phyloP scores from a whole-genome alignment of 2,888 invertebrate species.

The Nemoura dubitans region DNA sequence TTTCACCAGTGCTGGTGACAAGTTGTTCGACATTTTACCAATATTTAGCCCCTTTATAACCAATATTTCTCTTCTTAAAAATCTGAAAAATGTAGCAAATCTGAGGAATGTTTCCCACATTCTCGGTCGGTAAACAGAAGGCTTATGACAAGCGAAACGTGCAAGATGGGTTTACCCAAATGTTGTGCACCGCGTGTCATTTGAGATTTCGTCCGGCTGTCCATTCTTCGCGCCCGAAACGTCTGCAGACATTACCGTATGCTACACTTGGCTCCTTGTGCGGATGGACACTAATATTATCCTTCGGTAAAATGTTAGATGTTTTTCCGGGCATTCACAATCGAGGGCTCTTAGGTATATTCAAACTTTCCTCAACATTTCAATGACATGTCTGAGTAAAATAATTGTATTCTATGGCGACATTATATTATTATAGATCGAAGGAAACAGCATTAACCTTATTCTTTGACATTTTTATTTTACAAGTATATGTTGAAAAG shows the following conservation, averaged over 20 bases:
- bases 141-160: constrained; percentile 26
- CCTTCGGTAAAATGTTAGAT: neutral
- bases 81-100: constrained; percentile 19
- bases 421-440: constrained; percentile 17
- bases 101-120: constrained; percentile 33
- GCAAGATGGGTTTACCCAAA: constrained; percentile 28
- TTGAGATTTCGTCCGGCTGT: neutral
- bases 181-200: neutral
- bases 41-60: no score
- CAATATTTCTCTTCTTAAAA: no score
- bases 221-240: constrained; percentile 13
- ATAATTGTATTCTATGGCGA: constrained; percentile 9
- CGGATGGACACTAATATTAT: constrained; percentile 18
- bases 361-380: neutral
- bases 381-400: constrained; percentile 21
- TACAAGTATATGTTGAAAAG: constrained; percentile 24
- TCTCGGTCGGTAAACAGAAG: constrained; percentile 10
- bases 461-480: constrained; percentile 31
- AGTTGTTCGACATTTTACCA: no score
- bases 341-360: neutral
- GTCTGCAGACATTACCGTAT: neutral
- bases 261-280: neutral
- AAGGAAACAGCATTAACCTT: constrained; percentile 31
- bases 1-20: no score
- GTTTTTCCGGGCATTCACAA: neutral